Base-by-base conservation (phyloP, 1,140 invertebrate genomes). In the Drosophila micromelanica region DNA sequence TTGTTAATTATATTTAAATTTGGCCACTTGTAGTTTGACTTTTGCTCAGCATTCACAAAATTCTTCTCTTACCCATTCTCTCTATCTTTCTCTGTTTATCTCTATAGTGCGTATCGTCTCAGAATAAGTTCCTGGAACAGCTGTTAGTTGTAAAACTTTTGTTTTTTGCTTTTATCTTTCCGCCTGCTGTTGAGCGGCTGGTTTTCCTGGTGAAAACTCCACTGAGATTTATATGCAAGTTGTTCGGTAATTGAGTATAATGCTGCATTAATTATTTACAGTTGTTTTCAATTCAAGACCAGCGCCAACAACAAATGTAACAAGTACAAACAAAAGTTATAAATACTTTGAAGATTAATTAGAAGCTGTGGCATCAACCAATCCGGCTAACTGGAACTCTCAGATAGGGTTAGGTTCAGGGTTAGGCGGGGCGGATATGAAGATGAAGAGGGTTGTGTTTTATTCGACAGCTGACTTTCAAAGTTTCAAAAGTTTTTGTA, bases 191-290 rank as follows among this genome's bases (percentile, higher is more conserved):
- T 59, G 51, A 62, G 49, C 45, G 37, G 51, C 43, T 43, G 38
- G 32, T 40, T 49, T 51, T 52, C 5, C 35, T 43, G 54, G 17
- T 51, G 45, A 51, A 59, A 43, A 70, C 46, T 78, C 56, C 57
- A 60, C 42, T 13, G 69, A 71, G 77, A 65, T 85, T 77, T 70
- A 73, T 78, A 89, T 89, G 84, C 76, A 87, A 76, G 82, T 89
- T 73, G 64, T 63, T 77, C 48, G 76, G 80, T 84, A 89, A 89
- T 89, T 90, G 85, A 78, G 80, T 72, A 89, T 84, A 90, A 89
- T 89, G 80, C 76, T 78, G 85, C 84, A 89, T 89, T 90, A 89
- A 89, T 89, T 89, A 89, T 90, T 89, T 84, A 89, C 84, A 89
- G 76, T 89, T 89, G 84, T 84, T 84, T 90, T 73, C 57, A 85